Evolutionary conservation across 92 coral and sea anemone genomes (phyloP).

Genomic region (Heteractis magnifica): DNA sequence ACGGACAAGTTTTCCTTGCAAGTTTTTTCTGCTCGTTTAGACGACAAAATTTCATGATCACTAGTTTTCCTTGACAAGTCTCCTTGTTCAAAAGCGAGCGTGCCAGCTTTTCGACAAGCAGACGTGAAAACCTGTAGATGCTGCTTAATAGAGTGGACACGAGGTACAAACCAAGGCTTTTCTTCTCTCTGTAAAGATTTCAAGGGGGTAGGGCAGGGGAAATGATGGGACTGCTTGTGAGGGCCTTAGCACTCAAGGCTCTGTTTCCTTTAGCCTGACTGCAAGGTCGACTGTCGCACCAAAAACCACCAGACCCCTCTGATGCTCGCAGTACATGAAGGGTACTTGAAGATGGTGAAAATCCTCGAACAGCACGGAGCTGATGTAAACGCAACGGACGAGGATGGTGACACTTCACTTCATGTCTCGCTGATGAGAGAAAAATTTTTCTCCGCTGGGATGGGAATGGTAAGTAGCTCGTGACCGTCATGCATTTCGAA

Average conservation of each 20-base stretch:
- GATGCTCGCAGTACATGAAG: slow-evolving; percentile 55
- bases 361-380: slow-evolving; percentile 54
- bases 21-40: slow-evolving; percentile 38
- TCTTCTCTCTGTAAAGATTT: too few relatives aligned
- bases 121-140: too few relatives aligned
- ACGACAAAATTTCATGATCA: too few relatives aligned
- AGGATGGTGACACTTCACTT: slow-evolving; percentile 55
- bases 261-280: slow-evolving; percentile 40
- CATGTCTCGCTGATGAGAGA: slow-evolving; percentile 48
- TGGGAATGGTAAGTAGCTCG: slow-evolving; percentile 4
- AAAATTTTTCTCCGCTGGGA: too few relatives aligned
- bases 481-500: neutral
- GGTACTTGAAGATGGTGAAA: slow-evolving; percentile 54
- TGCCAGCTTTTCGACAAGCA: too few relatives aligned
- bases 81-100: too few relatives aligned
- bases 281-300: slow-evolving; percentile 22
- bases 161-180: too few relatives aligned
- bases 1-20: slow-evolving; percentile 32
- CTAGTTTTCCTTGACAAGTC: too few relatives aligned
- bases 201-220: slow-evolving; percentile 33
- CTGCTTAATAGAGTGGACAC: too few relatives aligned
- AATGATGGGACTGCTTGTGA: too few relatives aligned
- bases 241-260: neutral
- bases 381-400: slow-evolving; percentile 38
- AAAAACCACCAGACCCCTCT: slow-evolving; percentile 40